These are phyloP conservation scores for Scomber scombrus DNA, from an alignment of 2,113 vertebrate species.

Conservation along the genomic window DNA sequence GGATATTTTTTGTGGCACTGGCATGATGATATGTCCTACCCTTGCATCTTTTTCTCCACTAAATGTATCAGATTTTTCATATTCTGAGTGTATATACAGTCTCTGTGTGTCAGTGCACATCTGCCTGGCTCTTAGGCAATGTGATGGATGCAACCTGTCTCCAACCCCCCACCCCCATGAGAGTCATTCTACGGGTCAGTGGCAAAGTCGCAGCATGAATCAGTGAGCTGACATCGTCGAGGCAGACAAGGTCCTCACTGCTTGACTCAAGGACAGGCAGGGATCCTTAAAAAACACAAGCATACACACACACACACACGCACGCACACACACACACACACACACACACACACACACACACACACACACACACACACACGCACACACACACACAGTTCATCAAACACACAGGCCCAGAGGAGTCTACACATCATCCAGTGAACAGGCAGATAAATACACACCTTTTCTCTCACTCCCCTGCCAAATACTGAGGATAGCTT, in stretches of 20 bases:
- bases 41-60: neutral
- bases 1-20: neutral
- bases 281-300: conserved; percentile 43
- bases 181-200: conserved; percentile 73
- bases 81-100: conserved; percentile 1
- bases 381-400: conserved; percentile 23
- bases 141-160: conserved; percentile 75
- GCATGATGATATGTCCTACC: neutral
- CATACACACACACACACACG: neutral
- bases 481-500: conserved; percentile 7
- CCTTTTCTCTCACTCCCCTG: conserved; percentile 14
- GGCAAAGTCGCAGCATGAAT: conserved; percentile 66
- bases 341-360: neutral
- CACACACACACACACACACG: conserved; percentile 9
- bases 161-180: conserved; percentile 16
- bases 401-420: conserved; percentile 44
- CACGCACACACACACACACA: conserved; percentile 11
- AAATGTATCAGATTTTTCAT: neutral
- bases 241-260: conserved; percentile 58
- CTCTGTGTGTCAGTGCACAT: conserved; percentile 33
- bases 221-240: conserved; percentile 64
- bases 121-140: conserved; percentile 32
- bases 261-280: conserved; percentile 68
- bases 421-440: conserved; percentile 18
- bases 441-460: conserved; percentile 32